phyloP scores from a whole-genome alignment of 2,888 invertebrate species.

The Serripes groenlandicus region DNA sequence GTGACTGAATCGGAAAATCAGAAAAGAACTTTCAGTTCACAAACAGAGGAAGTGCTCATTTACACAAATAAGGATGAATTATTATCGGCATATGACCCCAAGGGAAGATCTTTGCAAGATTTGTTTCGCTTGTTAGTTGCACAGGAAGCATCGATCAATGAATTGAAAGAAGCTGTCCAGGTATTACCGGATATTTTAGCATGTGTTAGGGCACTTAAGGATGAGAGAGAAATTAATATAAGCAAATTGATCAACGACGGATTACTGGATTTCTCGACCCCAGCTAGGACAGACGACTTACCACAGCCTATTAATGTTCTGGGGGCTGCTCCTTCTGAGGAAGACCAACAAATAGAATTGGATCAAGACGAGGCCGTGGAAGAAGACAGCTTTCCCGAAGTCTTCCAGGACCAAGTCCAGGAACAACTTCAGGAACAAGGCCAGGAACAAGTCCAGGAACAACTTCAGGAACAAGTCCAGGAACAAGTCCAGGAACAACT shows the following conservation, averaged over 20 bases:
- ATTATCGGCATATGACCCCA: conserved; percentile 1
- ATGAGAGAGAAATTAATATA: not conserved
- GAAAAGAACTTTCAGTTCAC: not conserved
- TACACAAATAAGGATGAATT: not conserved
- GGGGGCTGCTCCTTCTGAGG: not conserved
- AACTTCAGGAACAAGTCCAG: not conserved
- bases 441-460: not conserved
- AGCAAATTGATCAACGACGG: not conserved
- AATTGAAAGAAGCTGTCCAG: not conserved
- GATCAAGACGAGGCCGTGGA: not conserved
- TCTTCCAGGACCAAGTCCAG: no score
- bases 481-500: no score
- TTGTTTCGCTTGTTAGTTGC: not conserved
- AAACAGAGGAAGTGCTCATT: not conserved
- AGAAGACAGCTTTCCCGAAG: not conserved
- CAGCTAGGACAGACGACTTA: not conserved
- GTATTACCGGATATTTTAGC: not conserved
- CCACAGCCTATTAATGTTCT: not conserved
- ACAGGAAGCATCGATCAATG: not conserved
- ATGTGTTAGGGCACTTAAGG: not conserved
- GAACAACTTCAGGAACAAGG: not conserved
- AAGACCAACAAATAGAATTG: not conserved
- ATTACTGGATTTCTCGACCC: not conserved
- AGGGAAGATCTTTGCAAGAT: not conserved
- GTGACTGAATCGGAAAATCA: not conserved